phyloP scores from a whole-genome alignment of 2,797 vertebrate genomes.

The Trematomus bernacchii region DNA sequence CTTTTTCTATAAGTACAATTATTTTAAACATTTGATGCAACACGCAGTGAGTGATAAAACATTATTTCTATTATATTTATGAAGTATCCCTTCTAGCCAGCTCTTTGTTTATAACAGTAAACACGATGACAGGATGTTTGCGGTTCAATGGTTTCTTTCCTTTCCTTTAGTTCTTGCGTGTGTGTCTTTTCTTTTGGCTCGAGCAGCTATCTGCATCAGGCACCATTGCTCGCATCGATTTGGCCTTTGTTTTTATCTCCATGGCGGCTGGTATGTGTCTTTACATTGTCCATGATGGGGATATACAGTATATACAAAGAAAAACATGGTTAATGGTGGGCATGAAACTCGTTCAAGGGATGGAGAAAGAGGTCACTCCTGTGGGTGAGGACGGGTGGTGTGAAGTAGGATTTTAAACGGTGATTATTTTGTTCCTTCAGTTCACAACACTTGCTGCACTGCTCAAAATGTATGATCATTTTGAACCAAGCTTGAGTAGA shows the following conservation, averaged over 20 bases:
- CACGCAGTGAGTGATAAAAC: background rate
- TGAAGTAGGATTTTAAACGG: background rate
- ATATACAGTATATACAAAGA: background rate
- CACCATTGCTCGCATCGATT: too few relatives aligned
- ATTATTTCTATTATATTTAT: background rate
- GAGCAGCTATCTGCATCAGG: background rate
- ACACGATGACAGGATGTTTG: background rate
- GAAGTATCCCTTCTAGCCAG: background rate
- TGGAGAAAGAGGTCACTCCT: background rate
- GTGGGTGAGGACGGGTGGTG: background rate
- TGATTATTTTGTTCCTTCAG: background rate
- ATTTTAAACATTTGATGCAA: background rate
- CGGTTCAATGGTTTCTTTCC: background rate
- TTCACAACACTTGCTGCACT: background rate
- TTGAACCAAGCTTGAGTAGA: too few relatives aligned
- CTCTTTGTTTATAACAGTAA: background rate
- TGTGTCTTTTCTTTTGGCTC: background rate
- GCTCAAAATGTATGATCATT: too few relatives aligned
- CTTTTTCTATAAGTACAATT: background rate
- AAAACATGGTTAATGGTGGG: background rate
- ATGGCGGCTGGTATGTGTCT: background rate
- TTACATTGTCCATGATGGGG: background rate
- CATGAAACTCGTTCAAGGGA: background rate
- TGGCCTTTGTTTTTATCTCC: background rate
- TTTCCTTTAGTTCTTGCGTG: slow-evolving; percentile 4